Evolutionary conservation across 2,888 invertebrate species (phyloP).

Genomic region (Buathra laborator): DNA sequence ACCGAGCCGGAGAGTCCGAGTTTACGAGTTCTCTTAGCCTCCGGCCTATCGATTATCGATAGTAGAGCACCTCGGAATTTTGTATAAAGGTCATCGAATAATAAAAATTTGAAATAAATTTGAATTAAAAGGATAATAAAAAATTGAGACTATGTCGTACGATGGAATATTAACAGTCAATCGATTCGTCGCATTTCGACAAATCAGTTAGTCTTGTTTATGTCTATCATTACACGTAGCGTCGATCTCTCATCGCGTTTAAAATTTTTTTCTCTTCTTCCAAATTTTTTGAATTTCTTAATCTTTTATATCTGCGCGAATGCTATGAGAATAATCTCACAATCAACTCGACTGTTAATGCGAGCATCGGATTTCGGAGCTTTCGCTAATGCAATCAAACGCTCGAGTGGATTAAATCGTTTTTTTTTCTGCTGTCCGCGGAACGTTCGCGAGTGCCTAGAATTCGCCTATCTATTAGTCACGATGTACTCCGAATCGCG

Average conservation of each 20-base stretch:
- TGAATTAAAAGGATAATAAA: not conserved
- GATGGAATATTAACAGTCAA: conserved; percentile 18
- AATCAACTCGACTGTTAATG: not conserved
- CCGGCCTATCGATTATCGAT: conserved; percentile 41
- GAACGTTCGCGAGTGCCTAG: conserved; percentile 35
- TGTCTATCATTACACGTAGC: conserved; percentile 9
- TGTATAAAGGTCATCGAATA: conserved; percentile 23
- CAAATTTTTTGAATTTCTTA: not conserved
- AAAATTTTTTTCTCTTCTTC: not conserved
- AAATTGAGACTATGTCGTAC: not conserved
- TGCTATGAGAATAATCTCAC: conserved; percentile 37
- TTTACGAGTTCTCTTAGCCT: conserved; percentile 3
- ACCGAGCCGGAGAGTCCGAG: not conserved
- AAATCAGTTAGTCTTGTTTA: conserved; percentile 20
- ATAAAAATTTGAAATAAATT: conserved; percentile 8
- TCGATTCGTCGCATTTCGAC: conserved; percentile 37
- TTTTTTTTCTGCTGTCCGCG: conserved; percentile 41
- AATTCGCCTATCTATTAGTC: conserved; percentile 23
- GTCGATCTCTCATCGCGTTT: conserved; percentile 22
- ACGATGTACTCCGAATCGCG: conserved; percentile 64
- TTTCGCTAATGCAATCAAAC: conserved; percentile 56
- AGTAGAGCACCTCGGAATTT: conserved; percentile 24
- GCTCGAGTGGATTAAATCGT: conserved; percentile 53
- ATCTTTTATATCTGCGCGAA: conserved; percentile 16
- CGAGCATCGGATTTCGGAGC: not conserved